Conservation (phyloP, 2,888 invertebrate genomes). For the Leptinotarsa haldemani region DNA sequence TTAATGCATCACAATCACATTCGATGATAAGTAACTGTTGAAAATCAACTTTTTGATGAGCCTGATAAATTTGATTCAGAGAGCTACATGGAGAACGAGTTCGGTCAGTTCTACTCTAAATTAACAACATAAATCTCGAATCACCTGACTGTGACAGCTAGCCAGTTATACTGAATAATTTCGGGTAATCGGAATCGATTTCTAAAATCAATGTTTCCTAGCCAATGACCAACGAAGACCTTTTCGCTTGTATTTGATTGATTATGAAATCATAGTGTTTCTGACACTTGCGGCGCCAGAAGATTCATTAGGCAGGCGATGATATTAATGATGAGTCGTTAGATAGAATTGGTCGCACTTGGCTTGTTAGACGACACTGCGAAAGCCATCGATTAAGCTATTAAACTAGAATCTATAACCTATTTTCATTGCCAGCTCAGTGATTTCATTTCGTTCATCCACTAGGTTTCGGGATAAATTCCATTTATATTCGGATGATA, state of each 20-base stretch:
- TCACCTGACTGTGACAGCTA: constrained; percentile 9
- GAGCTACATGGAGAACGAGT: no score
- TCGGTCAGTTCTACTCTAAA: background rate
- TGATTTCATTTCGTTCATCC: constrained; percentile 24
- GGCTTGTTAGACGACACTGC: constrained; percentile 29
- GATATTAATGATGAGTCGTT: constrained; percentile 34
- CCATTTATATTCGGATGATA: background rate
- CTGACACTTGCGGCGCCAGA: constrained; percentile 30
- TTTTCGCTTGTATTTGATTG: constrained; percentile 5
- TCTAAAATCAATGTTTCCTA: background rate
- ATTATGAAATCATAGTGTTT: constrained; percentile 14
- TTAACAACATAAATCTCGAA: background rate
- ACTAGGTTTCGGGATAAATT: constrained; percentile 3
- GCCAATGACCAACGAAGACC: constrained; percentile 9
- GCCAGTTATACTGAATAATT: background rate
- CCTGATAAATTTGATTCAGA: no score
- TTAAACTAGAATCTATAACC: constrained; percentile 28
- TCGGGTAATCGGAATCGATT: background rate
- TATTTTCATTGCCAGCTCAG: constrained; percentile 26
- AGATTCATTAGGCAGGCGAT: constrained; percentile 34
- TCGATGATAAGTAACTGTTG: no score
- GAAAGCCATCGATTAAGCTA: constrained; percentile 26
- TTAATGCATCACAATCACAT: no score
- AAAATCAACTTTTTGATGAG: no score
- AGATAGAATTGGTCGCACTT: constrained; percentile 29